Base-by-base conservation (phyloP, 2,888 invertebrate species). In the Rhyacophila evoluta region DNA sequence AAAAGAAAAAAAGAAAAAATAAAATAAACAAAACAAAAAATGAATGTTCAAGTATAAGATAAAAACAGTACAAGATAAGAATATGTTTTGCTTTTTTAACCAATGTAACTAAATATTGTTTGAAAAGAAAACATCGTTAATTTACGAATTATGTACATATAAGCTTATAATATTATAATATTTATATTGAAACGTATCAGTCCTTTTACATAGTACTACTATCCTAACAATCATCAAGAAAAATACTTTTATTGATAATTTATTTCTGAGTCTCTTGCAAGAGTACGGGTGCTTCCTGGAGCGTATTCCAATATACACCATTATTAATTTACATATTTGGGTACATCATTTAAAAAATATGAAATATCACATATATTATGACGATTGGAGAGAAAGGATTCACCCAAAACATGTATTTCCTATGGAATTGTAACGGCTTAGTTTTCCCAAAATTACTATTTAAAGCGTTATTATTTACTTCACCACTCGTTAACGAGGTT, bases 221-320 rank as follows among this genome's bases (percentile, higher is more conserved):
- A 19, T 19, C 12, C 55, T 8, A 55, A 55, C 19, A 55, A 55
- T 55, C 55, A 55, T 19, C 1, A 55, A 39, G 0, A 55, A 55
- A 55, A 33, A 33, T 33, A 33, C 6, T 33, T 33, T 33, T 33
- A 33, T 33, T 33, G 6, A 6, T 33, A 33, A 33, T 33, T 33
- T 33, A 33, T 33, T 55, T 10, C 19, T 8, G 15, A 19, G 75
- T 75, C 75, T 75, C 70, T 70, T 75, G 33, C 37, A 41, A n/a
- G 70, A 72, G 28, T 77, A 77, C 77, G 71, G 72, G 77, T 72
- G 77, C 77, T 77, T 77, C 77, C 77, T 41, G 55, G 72, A 72
- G 37, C 72, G 71, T 55, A 77, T 77, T 77, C 77, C 77, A 77
- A 55, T 72, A 69, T 76, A 72, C 33, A 25, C 4, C 25, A 73